Evolutionary conservation across 2,888 invertebrate genomes (phyloP), one percentile per base, ranked within the genome.

Genomic region (Psococerastis gibbosa): DNA sequence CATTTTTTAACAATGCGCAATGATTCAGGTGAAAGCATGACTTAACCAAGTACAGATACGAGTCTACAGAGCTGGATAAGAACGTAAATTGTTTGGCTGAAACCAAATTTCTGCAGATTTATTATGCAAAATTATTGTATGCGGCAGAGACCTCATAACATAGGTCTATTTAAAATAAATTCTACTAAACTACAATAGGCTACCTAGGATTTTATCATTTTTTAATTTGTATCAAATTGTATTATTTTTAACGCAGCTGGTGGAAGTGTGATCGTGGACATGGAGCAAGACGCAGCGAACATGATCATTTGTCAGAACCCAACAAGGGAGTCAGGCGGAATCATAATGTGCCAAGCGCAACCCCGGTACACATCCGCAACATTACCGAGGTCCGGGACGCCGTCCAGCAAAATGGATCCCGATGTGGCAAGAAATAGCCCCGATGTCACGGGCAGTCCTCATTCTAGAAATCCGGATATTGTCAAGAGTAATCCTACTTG

Each of bases 251-350:
- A 79, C 55, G 76, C 78, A 22, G 78, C 80, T 54, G 77, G 79
- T 48, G 79, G 79, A 2, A 83, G 81, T 58, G 75, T 84, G 44
- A 82, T 84, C 35, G 83, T 84, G 1, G 84, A 84, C 55, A 78
- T 84, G 2, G 84, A 84, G 60, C 83, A 82, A 61, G 81, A 71
- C 52, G 64, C 64, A 1, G 66, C 69, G 9, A 68, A 70, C 6
- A 67, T 71, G 60, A 60, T 71, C 46, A 53, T 71, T 38, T 55
- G 56, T 3, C 49, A 50, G 3, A 49, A 50, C 6, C 52, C 52
- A 42, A 43, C 49, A 18, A 46, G 50, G 1, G 41, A 49, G 27
- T 46, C 48, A 3, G 46, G 46, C 20, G 48, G 48, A 5, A 46
- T 49, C 2, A 42, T 43, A 17, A 43, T 47, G 4, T 47, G 46